Evolutionary conservation across 2,888 invertebrate species (phyloP).

Genomic region (Drosophila parthenogenetica): DNA sequence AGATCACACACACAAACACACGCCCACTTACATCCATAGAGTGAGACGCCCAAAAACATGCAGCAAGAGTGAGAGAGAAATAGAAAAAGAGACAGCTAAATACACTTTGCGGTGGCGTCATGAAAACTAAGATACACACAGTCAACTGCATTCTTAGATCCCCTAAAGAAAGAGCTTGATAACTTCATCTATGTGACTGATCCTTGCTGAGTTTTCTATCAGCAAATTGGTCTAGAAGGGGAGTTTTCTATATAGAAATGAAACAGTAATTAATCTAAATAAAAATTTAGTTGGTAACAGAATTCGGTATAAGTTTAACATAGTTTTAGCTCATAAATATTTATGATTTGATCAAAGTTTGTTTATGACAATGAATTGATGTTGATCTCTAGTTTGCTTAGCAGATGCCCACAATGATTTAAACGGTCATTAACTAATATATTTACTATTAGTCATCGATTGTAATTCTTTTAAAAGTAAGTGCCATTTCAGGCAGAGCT

Average conservation of each 20-base stretch:
- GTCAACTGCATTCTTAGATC: neutral
- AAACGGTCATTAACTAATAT: too few species aligned
- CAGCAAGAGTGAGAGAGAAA: neutral
- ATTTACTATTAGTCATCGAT: too few species aligned
- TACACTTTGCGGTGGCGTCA: constrained; percentile 31
- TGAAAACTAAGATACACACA: constrained; percentile 3
- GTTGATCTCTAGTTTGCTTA: too few species aligned
- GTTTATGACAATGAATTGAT: too few species aligned
- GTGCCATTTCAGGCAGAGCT: neutral
- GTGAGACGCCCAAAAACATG: neutral
- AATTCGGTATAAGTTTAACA: too few species aligned
- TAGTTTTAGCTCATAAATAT: too few species aligned
- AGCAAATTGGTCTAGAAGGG: neutral
- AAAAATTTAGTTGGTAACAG: too few species aligned
- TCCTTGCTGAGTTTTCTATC: neutral
- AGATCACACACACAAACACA: neutral
- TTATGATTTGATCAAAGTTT: too few species aligned
- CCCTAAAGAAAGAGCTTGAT: neutral
- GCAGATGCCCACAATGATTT: too few species aligned
- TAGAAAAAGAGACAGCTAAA: neutral
- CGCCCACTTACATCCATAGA: neutral
- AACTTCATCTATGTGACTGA: neutral
- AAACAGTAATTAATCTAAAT: too few species aligned
- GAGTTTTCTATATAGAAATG: too few species aligned
- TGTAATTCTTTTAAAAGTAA: too few species aligned